Percentiles rank a stretch among this genome's conserved stretches.
Conservation (phyloP, 2,888 invertebrate genomes). For the Ochropleura plecta region DNA sequence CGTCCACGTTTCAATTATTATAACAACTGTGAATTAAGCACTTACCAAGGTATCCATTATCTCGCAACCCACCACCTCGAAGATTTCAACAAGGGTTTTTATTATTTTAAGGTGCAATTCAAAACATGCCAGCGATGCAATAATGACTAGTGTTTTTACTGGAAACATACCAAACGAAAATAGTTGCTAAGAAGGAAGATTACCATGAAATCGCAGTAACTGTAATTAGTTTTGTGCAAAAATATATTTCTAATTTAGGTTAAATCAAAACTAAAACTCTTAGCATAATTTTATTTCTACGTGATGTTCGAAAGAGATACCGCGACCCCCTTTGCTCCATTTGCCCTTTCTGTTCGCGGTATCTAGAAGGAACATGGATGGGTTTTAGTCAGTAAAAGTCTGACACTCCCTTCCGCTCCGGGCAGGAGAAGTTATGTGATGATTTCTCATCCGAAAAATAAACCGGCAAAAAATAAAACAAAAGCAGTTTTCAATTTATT, state of each 20-base stretch:
- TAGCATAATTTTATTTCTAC: neutral
- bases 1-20: conserved; percentile 23
- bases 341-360: too few species aligned
- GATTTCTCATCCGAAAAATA: too few species aligned
- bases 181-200: neutral
- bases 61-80: neutral
- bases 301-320: too few species aligned
- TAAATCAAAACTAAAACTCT: neutral
- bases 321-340: too few species aligned
- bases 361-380: too few species aligned
- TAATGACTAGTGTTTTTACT: neutral
- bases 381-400: too few species aligned
- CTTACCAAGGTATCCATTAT: conserved; percentile 6
- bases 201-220: neutral
- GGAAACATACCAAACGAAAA: conserved; percentile 13
- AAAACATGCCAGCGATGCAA: conserved; percentile 10
- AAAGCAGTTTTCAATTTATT: too few species aligned
- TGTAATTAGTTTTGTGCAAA: neutral
- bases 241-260: neutral
- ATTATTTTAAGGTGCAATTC: conserved; percentile 24
- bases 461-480: neutral
- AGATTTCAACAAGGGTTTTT: conserved; percentile 30
- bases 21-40: conserved; percentile 15
- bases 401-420: too few species aligned
- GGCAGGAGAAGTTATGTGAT: too few species aligned